These are phyloP conservation scores for Aplodontia rufa DNA, from an alignment of 2,113 vertebrate species.

Conservation along the genomic window DNA sequence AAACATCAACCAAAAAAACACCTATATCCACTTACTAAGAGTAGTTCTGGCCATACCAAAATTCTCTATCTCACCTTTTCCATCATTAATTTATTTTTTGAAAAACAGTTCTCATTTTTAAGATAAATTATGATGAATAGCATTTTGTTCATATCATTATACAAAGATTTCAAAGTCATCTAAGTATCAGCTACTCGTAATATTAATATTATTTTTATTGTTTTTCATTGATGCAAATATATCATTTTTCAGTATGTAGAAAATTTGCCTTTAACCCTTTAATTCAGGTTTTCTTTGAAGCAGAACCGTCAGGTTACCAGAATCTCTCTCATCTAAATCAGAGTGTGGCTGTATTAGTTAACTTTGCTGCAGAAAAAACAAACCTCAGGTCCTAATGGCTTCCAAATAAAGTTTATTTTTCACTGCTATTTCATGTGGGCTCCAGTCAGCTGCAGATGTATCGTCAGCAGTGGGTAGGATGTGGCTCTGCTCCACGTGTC, in stretches of 20 bases:
- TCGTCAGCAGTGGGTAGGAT: not conserved
- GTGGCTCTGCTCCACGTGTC: not conserved
- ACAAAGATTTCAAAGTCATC: conserved; percentile 17
- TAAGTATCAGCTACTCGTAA: not conserved
- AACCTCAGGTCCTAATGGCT: not conserved
- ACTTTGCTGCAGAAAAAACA: not conserved
- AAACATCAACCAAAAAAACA: too few species aligned
- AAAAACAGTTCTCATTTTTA: not conserved
- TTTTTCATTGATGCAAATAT: not conserved
- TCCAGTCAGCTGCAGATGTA: not conserved
- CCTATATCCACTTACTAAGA: not conserved
- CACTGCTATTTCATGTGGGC: not conserved
- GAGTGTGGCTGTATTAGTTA: not conserved
- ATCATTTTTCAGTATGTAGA: not conserved
- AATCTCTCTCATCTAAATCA: not conserved
- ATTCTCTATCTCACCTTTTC: not conserved
- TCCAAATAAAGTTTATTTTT: not conserved
- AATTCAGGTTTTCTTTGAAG: not conserved
- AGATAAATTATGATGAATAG: conserved; percentile 6
- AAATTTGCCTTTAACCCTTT: not conserved
- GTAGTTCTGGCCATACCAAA: too few species aligned
- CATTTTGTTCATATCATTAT: not conserved
- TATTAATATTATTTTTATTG: not conserved
- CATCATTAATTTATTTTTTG: not conserved
- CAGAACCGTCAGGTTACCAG: not conserved